Base-by-base conservation (phyloP, 1,140 invertebrate species). In the Stegodyphus dumicola region DNA sequence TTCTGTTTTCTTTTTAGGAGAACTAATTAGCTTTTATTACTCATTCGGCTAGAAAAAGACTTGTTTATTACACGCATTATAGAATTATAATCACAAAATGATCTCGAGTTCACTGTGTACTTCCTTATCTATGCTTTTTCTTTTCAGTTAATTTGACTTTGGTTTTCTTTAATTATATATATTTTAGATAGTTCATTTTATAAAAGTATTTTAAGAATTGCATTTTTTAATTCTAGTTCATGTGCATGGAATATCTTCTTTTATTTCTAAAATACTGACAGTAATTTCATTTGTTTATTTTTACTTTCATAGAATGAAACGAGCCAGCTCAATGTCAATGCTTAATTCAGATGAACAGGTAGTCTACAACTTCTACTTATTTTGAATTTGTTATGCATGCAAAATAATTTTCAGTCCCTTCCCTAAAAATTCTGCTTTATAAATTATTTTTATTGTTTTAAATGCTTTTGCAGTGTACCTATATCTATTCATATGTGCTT, bases 251-350 rank as follows among this genome's bases (percentile, higher is more conserved):
- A 60, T 11, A 15, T 11, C 9, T 60, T 60, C 9, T 15, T 15
- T 15, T 60, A 11, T 60, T 60, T 60, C 15, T 11, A 60, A 60
- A 60, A 11, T 9, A 60, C 56, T 33, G 33, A 33, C 33, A 33
- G 33, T 33, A 33, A 33, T 33, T 33, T 33, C 33, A 1, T 33
- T 33, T 33, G 15, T 66, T n/a, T 49, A 56, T 53, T 69, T 69
- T 65, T 53, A 49, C 53, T 33, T 51, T 78, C 15, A 10, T 90
- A 93, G 92, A 91, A 92, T 93, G 92, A 93, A 93, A 92, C 92
- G 92, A 90, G 92, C 92, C 92, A 93, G 91, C 90, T 93, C 93
- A 90, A 90, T 93, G 91, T 93, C 92, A 90, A 92, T 92, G 90
- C 92, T 93, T 91, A 93, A 89, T 91, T 91, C 89, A 89, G 89